These are phyloP conservation scores for Prionchulus punctatus DNA, from an alignment of 2,888 invertebrate species.

Conservation along the genomic window DNA sequence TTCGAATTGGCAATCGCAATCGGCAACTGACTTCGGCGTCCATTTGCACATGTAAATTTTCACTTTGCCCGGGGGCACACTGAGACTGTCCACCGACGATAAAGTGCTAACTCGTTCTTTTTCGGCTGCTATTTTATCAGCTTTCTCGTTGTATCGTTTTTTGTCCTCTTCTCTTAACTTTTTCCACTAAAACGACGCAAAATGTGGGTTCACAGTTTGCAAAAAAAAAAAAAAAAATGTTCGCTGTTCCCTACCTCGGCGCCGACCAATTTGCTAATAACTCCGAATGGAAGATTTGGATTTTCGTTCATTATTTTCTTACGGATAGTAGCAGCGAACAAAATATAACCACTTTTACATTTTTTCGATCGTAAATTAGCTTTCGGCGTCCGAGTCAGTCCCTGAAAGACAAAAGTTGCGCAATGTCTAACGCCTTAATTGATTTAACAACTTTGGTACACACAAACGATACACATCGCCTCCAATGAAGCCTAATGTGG, in stretches of 20 bases:
- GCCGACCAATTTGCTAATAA: slow-evolving; percentile 56
- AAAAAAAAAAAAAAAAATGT: not conserved
- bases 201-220: no score
- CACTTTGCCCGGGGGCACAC: slow-evolving; percentile 33
- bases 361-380: slow-evolving; percentile 22
- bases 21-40: no score
- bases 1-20: slow-evolving; percentile 81
- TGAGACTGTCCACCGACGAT: not conserved
- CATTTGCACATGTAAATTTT: slow-evolving; percentile 66
- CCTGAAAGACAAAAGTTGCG: no score
- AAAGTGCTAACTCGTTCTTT: slow-evolving; percentile 25
- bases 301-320: slow-evolving; percentile 79
- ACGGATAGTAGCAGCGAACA: slow-evolving; percentile 89
- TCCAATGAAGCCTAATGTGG: no score
- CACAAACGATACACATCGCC: no score
- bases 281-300: slow-evolving; percentile 82
- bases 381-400: no score
- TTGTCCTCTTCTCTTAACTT: slow-evolving; percentile 70
- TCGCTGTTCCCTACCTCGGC: slow-evolving; percentile 51
- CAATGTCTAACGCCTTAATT: no score
- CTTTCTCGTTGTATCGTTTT: slow-evolving; percentile 82
- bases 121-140: slow-evolving; percentile 55
- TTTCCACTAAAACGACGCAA: slow-evolving; percentile 63
- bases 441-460: no score
- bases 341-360: slow-evolving; percentile 91